phyloP scores from a whole-genome alignment of 2,113 vertebrate species.

The Prinia subflava region DNA sequence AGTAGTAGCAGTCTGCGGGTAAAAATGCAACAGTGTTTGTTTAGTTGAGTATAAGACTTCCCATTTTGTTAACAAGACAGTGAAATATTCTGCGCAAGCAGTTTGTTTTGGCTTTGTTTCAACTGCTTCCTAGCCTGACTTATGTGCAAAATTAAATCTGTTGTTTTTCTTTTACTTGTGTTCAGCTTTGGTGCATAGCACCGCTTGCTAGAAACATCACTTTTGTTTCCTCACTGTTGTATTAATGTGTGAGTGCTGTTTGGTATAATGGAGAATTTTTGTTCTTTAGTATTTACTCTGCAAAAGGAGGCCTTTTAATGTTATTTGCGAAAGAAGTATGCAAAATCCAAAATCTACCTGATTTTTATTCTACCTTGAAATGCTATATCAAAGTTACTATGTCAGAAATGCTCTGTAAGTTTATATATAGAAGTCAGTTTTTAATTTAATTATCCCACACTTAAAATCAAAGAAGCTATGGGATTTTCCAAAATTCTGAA shows the following conservation, averaged over 20 bases:
- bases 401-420: neutral
- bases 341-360: neutral
- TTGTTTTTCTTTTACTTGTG: neutral
- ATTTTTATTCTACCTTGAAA: neutral
- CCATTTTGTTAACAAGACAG: neutral
- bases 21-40: neutral
- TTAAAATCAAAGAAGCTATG: neutral
- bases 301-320: neutral
- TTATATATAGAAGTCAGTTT: neutral
- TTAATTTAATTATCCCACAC: neutral
- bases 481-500: neutral
- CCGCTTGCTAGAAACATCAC: neutral
- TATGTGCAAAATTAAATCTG: neutral
- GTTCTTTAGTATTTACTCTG: neutral
- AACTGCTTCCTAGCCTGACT: neutral
- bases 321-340: neutral
- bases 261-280: neutral
- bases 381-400: neutral
- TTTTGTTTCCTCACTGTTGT: neutral
- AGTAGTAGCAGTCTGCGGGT: neutral
- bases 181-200: neutral
- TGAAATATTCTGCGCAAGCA: neutral
- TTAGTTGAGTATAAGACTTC: neutral
- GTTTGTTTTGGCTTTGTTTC: slow-evolving; percentile 30
- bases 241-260: neutral